phyloP scores from a whole-genome alignment of 2,888 invertebrate genomes.

The Chirona hameri region DNA sequence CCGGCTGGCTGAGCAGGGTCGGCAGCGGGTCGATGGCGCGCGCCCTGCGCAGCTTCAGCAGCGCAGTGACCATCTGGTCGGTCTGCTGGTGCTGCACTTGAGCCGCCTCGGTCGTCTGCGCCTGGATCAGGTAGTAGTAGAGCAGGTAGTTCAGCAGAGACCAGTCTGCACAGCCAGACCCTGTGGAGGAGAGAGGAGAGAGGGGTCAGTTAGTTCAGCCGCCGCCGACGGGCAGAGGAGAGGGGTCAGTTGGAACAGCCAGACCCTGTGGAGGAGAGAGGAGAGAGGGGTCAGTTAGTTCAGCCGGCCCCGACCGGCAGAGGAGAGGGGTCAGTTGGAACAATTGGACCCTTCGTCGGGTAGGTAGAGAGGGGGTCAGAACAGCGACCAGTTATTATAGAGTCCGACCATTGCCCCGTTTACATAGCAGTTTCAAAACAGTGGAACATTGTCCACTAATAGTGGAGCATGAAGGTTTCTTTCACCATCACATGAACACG shows the following conservation, averaged over 20 bases:
- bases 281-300: too few species aligned
- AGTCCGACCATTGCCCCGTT: too few species aligned
- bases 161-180: neutral
- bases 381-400: too few species aligned
- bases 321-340: neutral
- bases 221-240: too few species aligned
- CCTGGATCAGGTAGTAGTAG: conserved; percentile 23
- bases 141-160: conserved; percentile 3
- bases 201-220: neutral
- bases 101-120: neutral
- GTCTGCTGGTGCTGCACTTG: neutral
- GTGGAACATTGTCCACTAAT: too few species aligned
- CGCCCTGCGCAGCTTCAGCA: neutral
- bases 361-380: too few species aligned
- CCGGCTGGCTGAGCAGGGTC: neutral
- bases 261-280: neutral
- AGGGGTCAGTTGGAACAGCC: neutral
- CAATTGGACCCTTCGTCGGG: neutral
- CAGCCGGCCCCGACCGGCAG: too few species aligned
- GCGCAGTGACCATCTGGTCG: conserved; percentile 4
- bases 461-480: too few species aligned
- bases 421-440: too few species aligned
- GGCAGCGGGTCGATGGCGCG: conserved; percentile 7
- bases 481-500: too few species aligned
- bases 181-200: neutral